Conservation (phyloP, 2,113 vertebrate genomes). For the human (Homo sapiens) region GRCh38 chr5:153210501-153211000, state of each 20-base stretch:
- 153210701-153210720: not conserved
- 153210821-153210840: not conserved
- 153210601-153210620: not conserved
- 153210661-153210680: not conserved
- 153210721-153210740: not conserved
- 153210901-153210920: not conserved
- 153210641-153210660: not conserved
- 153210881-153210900: not conserved
- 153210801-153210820: not conserved
- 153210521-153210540: not conserved
- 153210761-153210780: not conserved
- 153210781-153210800: not conserved
- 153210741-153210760: not conserved
- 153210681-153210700: not conserved
- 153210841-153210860: not conserved
- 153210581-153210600: not conserved
- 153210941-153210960: not conserved
- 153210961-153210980: constrained; percentile 13
- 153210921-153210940: not conserved
- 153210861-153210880: not conserved
- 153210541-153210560: not conserved
- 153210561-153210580: not conserved
- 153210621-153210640: not conserved
- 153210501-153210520: not conserved
- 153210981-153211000: not conserved